Conservation (phyloP, 2,888 invertebrate genomes). For the Petrolisthes cinctipes region DNA sequence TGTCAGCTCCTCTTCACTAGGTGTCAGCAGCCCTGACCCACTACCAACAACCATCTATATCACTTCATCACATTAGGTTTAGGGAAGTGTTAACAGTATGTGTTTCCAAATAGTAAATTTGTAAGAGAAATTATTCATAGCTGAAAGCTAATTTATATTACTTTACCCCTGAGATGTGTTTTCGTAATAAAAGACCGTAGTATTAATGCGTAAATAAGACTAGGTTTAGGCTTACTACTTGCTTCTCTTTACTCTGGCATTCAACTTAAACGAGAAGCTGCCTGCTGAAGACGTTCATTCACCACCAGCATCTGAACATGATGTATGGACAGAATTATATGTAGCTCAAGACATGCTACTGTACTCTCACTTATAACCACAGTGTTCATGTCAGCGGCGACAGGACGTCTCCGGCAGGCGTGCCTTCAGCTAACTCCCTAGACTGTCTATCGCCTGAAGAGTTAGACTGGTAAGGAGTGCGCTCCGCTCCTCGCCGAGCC, state of each 20-base stretch:
- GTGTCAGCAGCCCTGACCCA: background rate
- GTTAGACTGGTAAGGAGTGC: slow-evolving; percentile 7
- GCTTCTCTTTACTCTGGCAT: slow-evolving; percentile 47
- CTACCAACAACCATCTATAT: background rate
- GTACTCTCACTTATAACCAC: no score
- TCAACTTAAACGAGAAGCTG: slow-evolving; percentile 13
- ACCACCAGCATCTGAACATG: no score
- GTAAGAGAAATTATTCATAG: slow-evolving; percentile 42
- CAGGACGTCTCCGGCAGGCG: no score
- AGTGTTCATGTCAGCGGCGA: no score
- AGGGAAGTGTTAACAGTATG: slow-evolving; percentile 28
- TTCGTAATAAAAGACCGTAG: slow-evolving; percentile 61
- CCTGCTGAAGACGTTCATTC: no score
- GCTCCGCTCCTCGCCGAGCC: background rate
- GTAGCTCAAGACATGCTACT: no score
- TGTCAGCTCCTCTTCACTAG: background rate
- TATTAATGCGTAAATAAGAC: slow-evolving; percentile 48
- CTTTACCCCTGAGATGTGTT: slow-evolving; percentile 41
- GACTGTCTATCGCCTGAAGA: slow-evolving; percentile 24
- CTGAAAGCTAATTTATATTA: slow-evolving; percentile 57
- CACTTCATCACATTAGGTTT: slow-evolving; percentile 4
- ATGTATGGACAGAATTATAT: no score
- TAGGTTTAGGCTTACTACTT: slow-evolving; percentile 47
- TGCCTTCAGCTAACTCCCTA: slow-evolving; percentile 29
- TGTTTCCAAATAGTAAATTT: slow-evolving; percentile 45